Evolutionary conservation across 2,113 vertebrate species (phyloP).

Genomic region (Eurystomus gularis): DNA sequence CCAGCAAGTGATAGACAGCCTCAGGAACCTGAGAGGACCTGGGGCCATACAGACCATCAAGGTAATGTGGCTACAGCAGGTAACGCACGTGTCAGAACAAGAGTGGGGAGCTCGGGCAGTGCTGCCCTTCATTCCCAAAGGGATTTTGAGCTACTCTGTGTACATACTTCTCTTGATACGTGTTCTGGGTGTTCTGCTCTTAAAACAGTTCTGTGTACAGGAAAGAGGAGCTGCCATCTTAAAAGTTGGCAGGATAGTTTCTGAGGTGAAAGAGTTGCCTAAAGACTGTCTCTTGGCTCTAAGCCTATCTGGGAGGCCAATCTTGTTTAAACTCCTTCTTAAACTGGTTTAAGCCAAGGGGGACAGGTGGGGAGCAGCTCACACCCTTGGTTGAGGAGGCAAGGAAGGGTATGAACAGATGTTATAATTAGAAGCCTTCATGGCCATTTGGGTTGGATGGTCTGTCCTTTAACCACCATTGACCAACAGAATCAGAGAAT

Average conservation of each 20-base stretch:
- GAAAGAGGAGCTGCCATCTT: not conserved
- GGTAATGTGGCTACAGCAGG: slow-evolving; percentile 68
- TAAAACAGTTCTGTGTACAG: not conserved
- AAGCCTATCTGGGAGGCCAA: not conserved
- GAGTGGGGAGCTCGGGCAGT: accelerated
- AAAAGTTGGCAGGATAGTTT: not conserved
- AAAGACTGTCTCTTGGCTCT: not conserved
- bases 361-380: not conserved
- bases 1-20: slow-evolving; percentile 82
- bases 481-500: too few relatives aligned
- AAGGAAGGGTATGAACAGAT: not conserved
- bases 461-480: not conserved
- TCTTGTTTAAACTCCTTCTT: not conserved
- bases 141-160: not conserved
- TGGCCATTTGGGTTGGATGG: not conserved
- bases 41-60: slow-evolving; percentile 90
- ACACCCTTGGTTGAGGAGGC: not conserved
- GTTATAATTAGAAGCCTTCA: not conserved
- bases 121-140: not conserved
- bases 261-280: not conserved
- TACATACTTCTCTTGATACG: not conserved
- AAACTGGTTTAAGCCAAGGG: not conserved
- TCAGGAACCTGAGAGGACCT: slow-evolving; percentile 81
- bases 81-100: accelerated
- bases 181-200: not conserved